A percentile compares a stretch with the other conserved stretches of the same genome.
Conservation (phyloP, 2,797 vertebrate species). For the Chaetodon trifasciatus region DNA sequence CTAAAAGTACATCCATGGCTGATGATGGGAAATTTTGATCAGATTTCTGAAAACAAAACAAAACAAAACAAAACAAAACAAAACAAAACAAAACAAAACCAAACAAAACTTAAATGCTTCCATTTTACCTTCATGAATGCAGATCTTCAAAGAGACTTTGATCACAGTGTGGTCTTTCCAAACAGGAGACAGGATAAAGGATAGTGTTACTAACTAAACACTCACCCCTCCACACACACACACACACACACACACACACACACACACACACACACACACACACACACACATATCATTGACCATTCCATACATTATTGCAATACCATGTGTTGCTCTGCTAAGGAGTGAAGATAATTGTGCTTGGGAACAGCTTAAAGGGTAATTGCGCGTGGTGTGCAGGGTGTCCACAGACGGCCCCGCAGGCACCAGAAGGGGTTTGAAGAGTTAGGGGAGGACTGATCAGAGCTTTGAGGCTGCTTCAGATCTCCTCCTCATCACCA, state of each 20-base stretch:
- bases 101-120: slow-evolving; percentile 9
- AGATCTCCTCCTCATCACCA: slow-evolving; percentile 65
- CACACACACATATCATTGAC: slow-evolving; percentile 43
- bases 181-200: slow-evolving; percentile 60
- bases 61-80: not conserved
- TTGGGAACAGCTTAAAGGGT: slow-evolving; percentile 76
- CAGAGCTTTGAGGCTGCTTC: slow-evolving; percentile 67
- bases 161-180: slow-evolving; percentile 63
- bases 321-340: slow-evolving; percentile 72
- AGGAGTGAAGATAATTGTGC: slow-evolving; percentile 64
- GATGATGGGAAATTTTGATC: not conserved
- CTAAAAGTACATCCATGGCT: not conserved
- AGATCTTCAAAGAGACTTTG: slow-evolving; percentile 77
- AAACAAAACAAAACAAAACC: not conserved
- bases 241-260: slow-evolving; percentile 39
- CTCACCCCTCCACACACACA: slow-evolving; percentile 29
- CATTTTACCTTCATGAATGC: slow-evolving; percentile 44
- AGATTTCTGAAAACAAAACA: not conserved
- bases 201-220: slow-evolving; percentile 63
- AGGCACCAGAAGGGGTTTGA: slow-evolving; percentile 64
- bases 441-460: slow-evolving; percentile 59
- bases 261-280: slow-evolving; percentile 42
- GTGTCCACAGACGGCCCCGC: slow-evolving; percentile 56
- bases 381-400: slow-evolving; percentile 69
- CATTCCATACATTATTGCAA: slow-evolving; percentile 69